Evolutionary conservation across 2,797 vertebrate genomes (phyloP).

Genomic region (Anabacerthia variegaticeps): DNA sequence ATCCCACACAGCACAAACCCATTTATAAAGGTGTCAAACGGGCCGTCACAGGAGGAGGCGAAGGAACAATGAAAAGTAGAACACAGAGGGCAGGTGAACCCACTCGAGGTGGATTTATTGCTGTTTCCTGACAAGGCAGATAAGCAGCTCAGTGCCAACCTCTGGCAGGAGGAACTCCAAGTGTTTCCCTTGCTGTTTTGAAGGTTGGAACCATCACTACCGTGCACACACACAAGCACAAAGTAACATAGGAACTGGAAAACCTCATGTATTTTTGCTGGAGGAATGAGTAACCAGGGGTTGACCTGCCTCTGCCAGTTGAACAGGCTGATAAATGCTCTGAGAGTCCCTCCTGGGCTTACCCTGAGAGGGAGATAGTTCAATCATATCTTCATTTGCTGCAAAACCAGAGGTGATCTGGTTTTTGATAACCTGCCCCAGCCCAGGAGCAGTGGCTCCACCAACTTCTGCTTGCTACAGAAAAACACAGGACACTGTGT

Average conservation of each 20-base stretch:
- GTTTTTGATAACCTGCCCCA: not conserved
- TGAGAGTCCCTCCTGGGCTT: not conserved
- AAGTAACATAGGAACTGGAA: not conserved
- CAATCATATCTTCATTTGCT: not conserved
- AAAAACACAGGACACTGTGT: not conserved
- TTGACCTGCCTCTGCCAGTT: not conserved
- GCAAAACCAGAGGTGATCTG: not conserved
- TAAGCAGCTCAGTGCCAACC: not conserved
- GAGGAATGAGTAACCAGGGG: not conserved
- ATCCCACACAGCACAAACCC: not conserved
- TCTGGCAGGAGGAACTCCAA: not conserved
- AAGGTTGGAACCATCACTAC: not conserved
- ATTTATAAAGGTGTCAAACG: not conserved
- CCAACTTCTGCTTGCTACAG: not conserved
- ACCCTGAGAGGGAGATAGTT: fast-evolving
- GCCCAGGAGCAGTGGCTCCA: not conserved
- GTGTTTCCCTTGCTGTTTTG: not conserved
- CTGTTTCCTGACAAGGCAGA: not conserved
- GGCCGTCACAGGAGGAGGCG: not conserved
- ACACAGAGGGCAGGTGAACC: not conserved
- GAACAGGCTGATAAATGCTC: not conserved
- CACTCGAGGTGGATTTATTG: not conserved
- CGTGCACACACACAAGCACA: fast-evolving
- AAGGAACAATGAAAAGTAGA: slow-evolving; percentile 12
- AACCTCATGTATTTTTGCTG: not conserved